These are phyloP conservation scores for Apotomis capreana DNA, from an alignment of 2,888 invertebrate genomes.

Conservation along the genomic window DNA sequence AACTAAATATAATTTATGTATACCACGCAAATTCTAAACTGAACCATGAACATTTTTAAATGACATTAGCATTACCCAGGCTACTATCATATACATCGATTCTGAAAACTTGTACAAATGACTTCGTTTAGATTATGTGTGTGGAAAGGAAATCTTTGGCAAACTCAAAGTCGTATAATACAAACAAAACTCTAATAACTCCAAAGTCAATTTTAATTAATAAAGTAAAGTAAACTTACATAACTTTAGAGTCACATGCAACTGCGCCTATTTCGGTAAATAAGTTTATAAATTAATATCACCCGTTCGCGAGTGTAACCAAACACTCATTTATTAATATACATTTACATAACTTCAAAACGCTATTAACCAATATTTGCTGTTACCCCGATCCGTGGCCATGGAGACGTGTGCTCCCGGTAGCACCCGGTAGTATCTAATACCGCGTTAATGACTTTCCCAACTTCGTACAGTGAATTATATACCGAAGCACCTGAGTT, in stretches of 20 bases:
- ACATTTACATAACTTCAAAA: conserved; percentile 17
- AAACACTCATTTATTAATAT: conserved; percentile 21
- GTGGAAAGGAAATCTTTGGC: too few species aligned
- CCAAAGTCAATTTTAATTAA: too few species aligned
- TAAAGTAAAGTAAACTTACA: not conserved
- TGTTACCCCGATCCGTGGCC: conserved; percentile 14
- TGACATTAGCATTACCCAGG: too few species aligned
- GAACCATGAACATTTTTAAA: too few species aligned
- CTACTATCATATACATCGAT: too few species aligned
- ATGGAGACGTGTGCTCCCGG: conserved; percentile 22
- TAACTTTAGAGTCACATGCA: not conserved
- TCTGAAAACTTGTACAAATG: too few species aligned
- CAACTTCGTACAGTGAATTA: conserved; percentile 31
- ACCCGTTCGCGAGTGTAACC: not conserved
- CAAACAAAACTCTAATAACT: not conserved
- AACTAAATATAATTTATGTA: too few species aligned
- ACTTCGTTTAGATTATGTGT: too few species aligned
- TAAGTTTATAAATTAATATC: conserved; percentile 25
- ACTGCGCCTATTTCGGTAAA: not conserved
- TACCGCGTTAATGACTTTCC: conserved; percentile 34
- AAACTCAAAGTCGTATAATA: not conserved
- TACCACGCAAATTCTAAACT: too few species aligned
- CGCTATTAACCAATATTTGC: conserved; percentile 36
- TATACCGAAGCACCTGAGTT: conserved; percentile 33
- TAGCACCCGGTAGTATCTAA: conserved; percentile 17